phyloP scores from a whole-genome alignment of 2,113 vertebrate genomes.

The Esox niger region DNA sequence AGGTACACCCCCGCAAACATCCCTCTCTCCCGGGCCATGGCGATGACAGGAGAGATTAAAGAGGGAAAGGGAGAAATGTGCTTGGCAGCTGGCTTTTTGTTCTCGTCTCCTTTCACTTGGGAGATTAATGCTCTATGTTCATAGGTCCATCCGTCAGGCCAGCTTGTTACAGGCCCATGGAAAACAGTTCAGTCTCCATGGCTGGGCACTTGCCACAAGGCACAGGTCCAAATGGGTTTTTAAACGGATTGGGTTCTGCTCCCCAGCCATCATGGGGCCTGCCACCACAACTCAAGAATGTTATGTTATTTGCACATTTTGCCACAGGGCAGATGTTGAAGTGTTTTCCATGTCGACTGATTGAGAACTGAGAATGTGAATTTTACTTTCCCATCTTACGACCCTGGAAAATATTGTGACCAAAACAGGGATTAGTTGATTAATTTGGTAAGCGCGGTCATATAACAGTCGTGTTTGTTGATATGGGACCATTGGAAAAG shows the following conservation, averaged over 20 bases:
- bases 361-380: too few relatives aligned
- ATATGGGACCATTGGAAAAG: too few relatives aligned
- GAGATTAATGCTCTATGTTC: constrained; percentile 70
- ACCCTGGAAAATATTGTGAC: too few relatives aligned
- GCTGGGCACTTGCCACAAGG: constrained; percentile 32
- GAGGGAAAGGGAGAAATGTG: constrained; percentile 49
- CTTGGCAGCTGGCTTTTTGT: constrained; percentile 69
- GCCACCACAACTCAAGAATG: neutral
- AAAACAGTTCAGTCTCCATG: constrained; percentile 16
- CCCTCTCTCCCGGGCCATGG: constrained; percentile 17
- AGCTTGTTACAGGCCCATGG: constrained; percentile 45
- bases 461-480: too few relatives aligned
- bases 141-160: constrained; percentile 61
- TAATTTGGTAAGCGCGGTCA: too few relatives aligned
- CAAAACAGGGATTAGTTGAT: too few relatives aligned
- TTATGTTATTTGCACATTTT: constrained; percentile 22
- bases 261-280: neutral
- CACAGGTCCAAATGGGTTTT: constrained; percentile 52
- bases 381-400: too few relatives aligned
- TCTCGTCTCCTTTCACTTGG: constrained; percentile 53
- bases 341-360: neutral
- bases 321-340: neutral
- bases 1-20: constrained; percentile 37
- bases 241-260: constrained; percentile 44
- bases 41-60: constrained; percentile 67